phyloP scores from a whole-genome alignment of 2,797 vertebrate species.

The Amblyopsis hoosieri region DNA sequence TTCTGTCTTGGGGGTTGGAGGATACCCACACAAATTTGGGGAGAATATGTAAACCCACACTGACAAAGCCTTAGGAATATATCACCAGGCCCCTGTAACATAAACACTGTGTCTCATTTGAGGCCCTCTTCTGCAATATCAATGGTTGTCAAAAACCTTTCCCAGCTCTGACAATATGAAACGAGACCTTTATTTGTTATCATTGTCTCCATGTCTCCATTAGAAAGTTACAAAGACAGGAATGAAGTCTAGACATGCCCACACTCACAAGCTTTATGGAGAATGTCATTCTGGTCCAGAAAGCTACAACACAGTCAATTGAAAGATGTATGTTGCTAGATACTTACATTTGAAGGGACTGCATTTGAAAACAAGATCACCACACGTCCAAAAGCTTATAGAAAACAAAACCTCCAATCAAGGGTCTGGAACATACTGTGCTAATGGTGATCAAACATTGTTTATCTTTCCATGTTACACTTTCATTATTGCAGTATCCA shows the following conservation, averaged over 20 bases:
- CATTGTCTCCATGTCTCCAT: background rate
- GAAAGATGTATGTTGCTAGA: too few relatives aligned
- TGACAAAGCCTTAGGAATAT: too few relatives aligned
- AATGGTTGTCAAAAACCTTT: background rate
- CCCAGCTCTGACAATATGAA: background rate
- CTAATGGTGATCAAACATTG: background rate
- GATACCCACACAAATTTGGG: too few relatives aligned
- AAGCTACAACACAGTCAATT: too few relatives aligned
- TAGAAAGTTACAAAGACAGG: background rate
- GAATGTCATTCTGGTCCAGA: too few relatives aligned
- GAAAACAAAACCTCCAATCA: conserved; percentile 1
- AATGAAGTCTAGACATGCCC: background rate
- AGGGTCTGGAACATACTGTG: background rate
- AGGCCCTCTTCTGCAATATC: background rate
- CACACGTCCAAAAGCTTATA: too few relatives aligned
- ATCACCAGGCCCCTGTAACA: too few relatives aligned
- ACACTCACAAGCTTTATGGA: background rate
- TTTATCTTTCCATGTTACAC: background rate
- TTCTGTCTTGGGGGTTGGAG: too few relatives aligned
- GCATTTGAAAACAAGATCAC: too few relatives aligned
- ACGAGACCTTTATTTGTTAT: background rate
- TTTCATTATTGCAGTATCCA: background rate
- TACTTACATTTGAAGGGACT: too few relatives aligned
- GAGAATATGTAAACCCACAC: too few relatives aligned
- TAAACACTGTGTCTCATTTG: background rate